phyloP scores from a whole-genome alignment of 2,113 vertebrate genomes.

The Apistogramma diplotaenia region DNA sequence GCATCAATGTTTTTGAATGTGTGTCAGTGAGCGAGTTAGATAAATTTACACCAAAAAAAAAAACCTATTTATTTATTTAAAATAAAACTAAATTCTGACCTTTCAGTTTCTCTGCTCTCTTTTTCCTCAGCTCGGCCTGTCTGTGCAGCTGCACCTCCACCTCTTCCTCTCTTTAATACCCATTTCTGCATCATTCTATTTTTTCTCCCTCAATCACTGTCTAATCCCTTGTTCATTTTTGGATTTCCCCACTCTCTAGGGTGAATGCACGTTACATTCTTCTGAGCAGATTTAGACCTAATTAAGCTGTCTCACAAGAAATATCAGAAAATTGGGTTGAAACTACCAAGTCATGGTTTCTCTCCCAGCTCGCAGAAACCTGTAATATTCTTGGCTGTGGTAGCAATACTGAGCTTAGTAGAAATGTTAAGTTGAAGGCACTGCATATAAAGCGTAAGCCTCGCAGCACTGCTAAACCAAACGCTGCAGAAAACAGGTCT shows the following conservation, averaged over 20 bases:
- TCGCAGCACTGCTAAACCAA: constrained; percentile 35
- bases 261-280: constrained; percentile 41
- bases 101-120: constrained; percentile 19
- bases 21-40: neutral
- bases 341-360: constrained; percentile 51
- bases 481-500: constrained; percentile 1
- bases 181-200: neutral
- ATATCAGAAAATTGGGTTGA: constrained; percentile 43
- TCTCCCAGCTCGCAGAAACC: constrained; percentile 1
- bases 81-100: neutral
- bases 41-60: no score
- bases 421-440: constrained; percentile 47
- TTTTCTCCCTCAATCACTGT: neutral
- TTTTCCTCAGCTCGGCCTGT: neutral
- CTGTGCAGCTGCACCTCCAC: neutral
- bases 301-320: constrained; percentile 41
- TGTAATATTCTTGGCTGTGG: constrained; percentile 36
- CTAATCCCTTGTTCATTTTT: constrained; percentile 48
- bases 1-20: neutral
- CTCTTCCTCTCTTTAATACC: constrained; percentile 11
- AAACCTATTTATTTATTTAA: neutral
- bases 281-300: constrained; percentile 54
- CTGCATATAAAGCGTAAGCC: constrained; percentile 16
- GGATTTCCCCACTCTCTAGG: constrained; percentile 13
- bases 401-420: constrained; percentile 50